Conservation (phyloP, 2,113 vertebrate species). For the Paradisaea rubra region DNA sequence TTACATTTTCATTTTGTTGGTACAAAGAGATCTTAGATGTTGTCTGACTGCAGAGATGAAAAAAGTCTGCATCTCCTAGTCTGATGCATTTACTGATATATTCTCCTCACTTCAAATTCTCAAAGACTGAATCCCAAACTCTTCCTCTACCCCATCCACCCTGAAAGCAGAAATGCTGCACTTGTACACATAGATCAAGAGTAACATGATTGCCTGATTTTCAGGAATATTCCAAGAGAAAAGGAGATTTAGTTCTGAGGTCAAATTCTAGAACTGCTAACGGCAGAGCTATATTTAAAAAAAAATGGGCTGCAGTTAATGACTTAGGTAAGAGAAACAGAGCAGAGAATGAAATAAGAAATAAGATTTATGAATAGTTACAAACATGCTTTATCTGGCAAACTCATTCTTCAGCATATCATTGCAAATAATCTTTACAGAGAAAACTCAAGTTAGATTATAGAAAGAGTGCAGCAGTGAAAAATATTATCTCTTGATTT, state of each 20-base stretch:
- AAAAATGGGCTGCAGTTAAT: not conserved
- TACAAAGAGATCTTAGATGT: not conserved
- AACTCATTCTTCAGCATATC: not conserved
- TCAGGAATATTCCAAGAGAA: not conserved
- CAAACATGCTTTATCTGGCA: not conserved
- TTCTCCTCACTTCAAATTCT: not conserved
- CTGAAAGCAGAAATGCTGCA: not conserved
- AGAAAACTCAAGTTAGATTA: not conserved
- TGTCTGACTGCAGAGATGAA: not conserved
- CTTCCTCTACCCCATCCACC: not conserved
- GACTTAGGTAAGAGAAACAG: not conserved
- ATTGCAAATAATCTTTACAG: not conserved
- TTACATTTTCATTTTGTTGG: rapidly evolving
- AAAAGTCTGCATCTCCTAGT: not conserved
- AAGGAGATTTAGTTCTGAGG: not conserved
- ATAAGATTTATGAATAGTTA: not conserved
- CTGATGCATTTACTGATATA: not conserved
- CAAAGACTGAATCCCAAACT: not conserved
- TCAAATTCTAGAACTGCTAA: not conserved
- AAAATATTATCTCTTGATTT: not conserved
- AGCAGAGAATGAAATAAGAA: not conserved
- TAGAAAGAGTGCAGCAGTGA: not conserved
- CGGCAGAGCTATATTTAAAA: not conserved
- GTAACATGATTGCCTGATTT: not conserved
- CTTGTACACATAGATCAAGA: not conserved